Conservation (phyloP, 2,113 vertebrate species). For the Toxostoma redivivum region DNA sequence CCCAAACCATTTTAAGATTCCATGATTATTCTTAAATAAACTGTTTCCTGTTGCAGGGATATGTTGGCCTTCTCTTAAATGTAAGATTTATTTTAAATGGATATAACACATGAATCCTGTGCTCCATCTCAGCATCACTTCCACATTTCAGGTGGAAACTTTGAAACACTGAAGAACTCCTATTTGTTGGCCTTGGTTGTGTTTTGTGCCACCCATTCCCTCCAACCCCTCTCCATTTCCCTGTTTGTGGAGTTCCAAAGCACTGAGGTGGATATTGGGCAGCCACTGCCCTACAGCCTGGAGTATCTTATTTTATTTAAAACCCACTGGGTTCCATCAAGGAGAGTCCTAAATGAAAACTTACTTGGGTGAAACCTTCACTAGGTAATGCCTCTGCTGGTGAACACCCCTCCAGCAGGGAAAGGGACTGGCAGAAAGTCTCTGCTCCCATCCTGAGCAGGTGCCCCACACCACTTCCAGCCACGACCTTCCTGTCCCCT, state of each 20-base stretch:
- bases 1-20: neutral
- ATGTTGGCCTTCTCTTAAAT: neutral
- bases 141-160: neutral
- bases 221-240: neutral
- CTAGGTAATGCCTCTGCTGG: neutral
- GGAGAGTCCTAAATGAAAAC: neutral
- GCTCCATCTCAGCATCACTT: neutral
- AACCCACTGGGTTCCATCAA: neutral
- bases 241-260: neutral
- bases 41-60: neutral
- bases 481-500: neutral
- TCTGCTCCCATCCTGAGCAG: neutral
- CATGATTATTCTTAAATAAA: neutral
- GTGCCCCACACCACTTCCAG: neutral
- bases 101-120: neutral
- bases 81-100: neutral
- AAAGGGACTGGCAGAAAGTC: neutral
- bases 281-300: neutral
- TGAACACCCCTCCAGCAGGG: neutral
- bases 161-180: accelerated
- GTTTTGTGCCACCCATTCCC: neutral
- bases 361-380: neutral
- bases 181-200: neutral
- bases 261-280: accelerated
- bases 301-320: neutral